phyloP scores from a whole-genome alignment of 2,113 vertebrate genomes.

The Jaculus jaculus region DNA sequence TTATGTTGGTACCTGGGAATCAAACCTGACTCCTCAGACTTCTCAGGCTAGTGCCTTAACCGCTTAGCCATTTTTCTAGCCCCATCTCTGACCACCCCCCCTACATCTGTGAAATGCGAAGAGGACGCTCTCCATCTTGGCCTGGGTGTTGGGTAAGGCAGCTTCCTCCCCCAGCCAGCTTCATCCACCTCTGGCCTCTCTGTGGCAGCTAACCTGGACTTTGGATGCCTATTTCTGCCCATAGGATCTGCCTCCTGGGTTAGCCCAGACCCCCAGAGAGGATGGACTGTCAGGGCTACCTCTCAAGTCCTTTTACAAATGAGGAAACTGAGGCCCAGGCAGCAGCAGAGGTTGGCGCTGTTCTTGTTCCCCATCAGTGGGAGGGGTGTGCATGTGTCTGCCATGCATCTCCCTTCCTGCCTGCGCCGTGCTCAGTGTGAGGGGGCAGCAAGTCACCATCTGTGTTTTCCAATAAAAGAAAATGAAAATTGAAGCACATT shows the following conservation, averaged over 20 bases:
- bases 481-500: constrained; percentile 86
- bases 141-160: not conserved
- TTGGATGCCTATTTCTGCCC: not conserved
- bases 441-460: constrained; percentile 81
- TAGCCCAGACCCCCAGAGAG: not conserved
- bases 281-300: not conserved
- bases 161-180: not conserved
- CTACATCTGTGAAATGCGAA: not conserved
- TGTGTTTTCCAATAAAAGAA: constrained; percentile 89
- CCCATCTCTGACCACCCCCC: too few relatives aligned
- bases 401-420: constrained; percentile 59
- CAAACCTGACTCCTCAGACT: too few relatives aligned
- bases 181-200: not conserved
- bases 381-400: not conserved
- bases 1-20: too few relatives aligned
- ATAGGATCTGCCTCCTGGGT: fast-evolving
- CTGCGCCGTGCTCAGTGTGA: constrained; percentile 68
- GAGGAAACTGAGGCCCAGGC: constrained; percentile 53
- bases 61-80: too few relatives aligned
- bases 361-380: fast-evolving
- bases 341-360: not conserved
- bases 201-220: too few relatives aligned
- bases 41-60: too few relatives aligned
- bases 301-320: not conserved
- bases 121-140: not conserved